Percentiles rank a stretch among this genome's conserved stretches.
These are phyloP conservation scores for Digitonthophagus gazella DNA, from an alignment of 2,888 invertebrate species.

Conservation along the genomic window DNA sequence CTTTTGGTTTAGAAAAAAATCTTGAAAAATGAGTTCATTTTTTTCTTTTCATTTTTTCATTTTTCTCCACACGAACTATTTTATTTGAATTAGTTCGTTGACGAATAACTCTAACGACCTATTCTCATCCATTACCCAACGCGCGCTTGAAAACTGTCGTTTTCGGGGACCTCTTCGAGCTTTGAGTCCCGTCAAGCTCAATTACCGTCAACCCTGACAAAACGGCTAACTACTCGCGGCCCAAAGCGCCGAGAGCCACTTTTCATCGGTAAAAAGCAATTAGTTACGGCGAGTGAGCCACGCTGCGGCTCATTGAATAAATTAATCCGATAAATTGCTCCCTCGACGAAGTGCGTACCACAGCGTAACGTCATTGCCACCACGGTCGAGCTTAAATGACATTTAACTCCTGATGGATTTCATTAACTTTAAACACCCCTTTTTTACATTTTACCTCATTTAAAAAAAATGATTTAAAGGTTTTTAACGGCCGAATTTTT, in stretches of 20 bases:
- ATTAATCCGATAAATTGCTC: not conserved
- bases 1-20: too few relatives aligned
- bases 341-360: not conserved
- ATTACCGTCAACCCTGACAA: not conserved
- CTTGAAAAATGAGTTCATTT: too few relatives aligned
- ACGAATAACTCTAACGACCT: too few relatives aligned
- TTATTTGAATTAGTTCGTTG: too few relatives aligned
- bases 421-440: not conserved
- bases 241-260: not conserved
- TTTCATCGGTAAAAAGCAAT: not conserved
- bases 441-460: too few relatives aligned
- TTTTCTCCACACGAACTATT: too few relatives aligned
- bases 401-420: not conserved
- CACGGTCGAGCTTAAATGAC: not conserved
- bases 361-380: not conserved
- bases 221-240: not conserved
- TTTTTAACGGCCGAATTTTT: too few relatives aligned
- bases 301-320: not conserved
- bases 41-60: too few relatives aligned
- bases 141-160: not conserved
- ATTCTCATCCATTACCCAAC: not conserved
- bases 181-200: not conserved
- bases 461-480: too few relatives aligned
- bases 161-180: not conserved
- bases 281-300: not conserved